A percentile compares a stretch with the other conserved stretches of the same genome.
phyloP scores from a whole-genome alignment of 1,140 invertebrate genomes.

The Nasonia vitripennis region DNA sequence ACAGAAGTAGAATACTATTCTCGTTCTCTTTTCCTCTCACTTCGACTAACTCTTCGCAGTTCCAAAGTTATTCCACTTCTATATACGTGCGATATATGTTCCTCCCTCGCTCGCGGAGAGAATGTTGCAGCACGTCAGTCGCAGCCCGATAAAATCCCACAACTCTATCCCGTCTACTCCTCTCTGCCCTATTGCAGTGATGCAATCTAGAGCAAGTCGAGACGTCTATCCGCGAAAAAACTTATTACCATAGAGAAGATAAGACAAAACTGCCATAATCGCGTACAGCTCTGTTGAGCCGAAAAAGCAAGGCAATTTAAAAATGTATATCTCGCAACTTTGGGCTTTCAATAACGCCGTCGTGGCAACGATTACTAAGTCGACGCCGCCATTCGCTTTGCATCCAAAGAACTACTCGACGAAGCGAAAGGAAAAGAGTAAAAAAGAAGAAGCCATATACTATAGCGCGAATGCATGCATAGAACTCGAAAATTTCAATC shows the following conservation, averaged over 20 bases:
- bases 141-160: slow-evolving; percentile 18
- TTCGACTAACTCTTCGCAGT: background rate
- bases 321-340: background rate
- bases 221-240: background rate
- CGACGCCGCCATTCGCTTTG: background rate
- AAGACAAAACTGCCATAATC: slow-evolving; percentile 25
- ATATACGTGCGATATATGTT: background rate
- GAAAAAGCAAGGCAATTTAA: background rate
- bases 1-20: no score
- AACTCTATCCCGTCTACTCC: background rate
- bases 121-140: background rate
- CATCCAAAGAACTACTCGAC: background rate
- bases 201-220: slow-evolving; percentile 1
- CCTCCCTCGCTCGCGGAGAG: background rate
- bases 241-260: slow-evolving; percentile 10
- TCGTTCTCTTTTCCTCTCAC: background rate
- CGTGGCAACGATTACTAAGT: background rate
- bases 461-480: no score
- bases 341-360: background rate
- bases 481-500: slow-evolving; percentile 1
- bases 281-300: background rate
- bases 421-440: background rate
- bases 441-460: background rate
- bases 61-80: background rate
- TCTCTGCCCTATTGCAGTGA: background rate